Evolutionary conservation across 2,888 invertebrate genomes (phyloP).

Genomic region (Conus canariensis): DNA sequence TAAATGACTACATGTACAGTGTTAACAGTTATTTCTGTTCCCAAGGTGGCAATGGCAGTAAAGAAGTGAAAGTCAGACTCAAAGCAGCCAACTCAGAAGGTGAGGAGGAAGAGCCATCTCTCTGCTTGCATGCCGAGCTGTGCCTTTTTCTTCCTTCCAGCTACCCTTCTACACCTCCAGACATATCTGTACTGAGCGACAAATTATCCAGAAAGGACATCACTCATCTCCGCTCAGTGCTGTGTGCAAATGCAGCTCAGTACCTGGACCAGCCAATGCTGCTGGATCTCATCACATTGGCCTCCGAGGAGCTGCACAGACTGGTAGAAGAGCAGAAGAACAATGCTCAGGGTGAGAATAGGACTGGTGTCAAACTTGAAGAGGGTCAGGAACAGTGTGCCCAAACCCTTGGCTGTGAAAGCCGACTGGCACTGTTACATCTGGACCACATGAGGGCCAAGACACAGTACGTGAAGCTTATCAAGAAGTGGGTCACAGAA

Average conservation of each 20-base stretch:
- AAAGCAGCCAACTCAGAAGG: neutral
- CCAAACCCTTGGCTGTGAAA: neutral
- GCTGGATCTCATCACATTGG: conserved; percentile 16
- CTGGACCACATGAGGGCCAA: conserved; percentile 73
- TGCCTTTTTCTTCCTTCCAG: conserved; percentile 18
- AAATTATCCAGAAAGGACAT: conserved; percentile 13
- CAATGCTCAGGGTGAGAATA: neutral
- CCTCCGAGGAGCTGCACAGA: conserved; percentile 6
- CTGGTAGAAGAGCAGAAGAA: neutral
- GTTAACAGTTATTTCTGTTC: neutral
- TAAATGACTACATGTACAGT: too few species aligned
- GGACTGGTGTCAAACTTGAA: neutral
- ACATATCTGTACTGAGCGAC: conserved; percentile 22
- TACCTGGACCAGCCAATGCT: conserved; percentile 20
- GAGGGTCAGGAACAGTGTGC: neutral
- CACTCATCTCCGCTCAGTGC: neutral
- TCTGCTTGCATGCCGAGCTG: neutral
- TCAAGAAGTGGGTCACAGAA: conserved; percentile 67
- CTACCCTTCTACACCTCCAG: conserved; percentile 11
- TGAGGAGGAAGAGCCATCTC: neutral
- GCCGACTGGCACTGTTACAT: conserved; percentile 55
- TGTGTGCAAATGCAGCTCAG: neutral
- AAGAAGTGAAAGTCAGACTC: conserved; percentile 11
- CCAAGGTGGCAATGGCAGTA: conserved; percentile 19
- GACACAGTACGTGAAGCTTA: conserved; percentile 64